These are phyloP conservation scores for Anoplopoma fimbria DNA, from an alignment of 2,113 vertebrate species.

Conservation along the genomic window DNA sequence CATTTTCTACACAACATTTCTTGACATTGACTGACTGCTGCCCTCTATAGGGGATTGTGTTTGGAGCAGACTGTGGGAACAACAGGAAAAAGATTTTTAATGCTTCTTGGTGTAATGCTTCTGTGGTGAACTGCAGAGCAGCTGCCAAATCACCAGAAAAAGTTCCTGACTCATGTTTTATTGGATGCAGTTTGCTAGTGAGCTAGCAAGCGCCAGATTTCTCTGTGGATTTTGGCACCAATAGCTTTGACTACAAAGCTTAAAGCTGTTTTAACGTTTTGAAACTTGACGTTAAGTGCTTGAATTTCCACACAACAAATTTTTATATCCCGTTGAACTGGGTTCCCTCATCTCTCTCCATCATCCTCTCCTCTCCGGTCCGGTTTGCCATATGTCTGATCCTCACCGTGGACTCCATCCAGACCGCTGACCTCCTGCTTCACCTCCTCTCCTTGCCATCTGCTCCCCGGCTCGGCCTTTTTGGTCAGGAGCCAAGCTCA, in stretches of 20 bases:
- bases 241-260: not conserved
- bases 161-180: conserved; percentile 42
- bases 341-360: conserved; percentile 23
- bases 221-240: conserved; percentile 15
- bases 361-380: conserved; percentile 20
- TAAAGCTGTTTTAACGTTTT: not conserved
- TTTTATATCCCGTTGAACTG: not conserved
- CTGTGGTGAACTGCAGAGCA: conserved; percentile 12
- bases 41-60: conserved; percentile 36
- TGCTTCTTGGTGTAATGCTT: conserved; percentile 26
- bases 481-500: conserved; percentile 63
- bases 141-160: conserved; percentile 31
- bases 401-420: conserved; percentile 46
- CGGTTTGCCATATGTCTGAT: conserved; percentile 68
- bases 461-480: conserved; percentile 56
- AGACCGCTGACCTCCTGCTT: conserved; percentile 66
- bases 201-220: not conserved
- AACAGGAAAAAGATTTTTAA: conserved; percentile 27
- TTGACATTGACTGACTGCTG: conserved; percentile 41
- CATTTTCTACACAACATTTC: too few relatives aligned
- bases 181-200: not conserved
- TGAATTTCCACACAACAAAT: not conserved
- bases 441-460: conserved; percentile 67
- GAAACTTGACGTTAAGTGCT: not conserved
- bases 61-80: conserved; percentile 50